A percentile compares a stretch with the other conserved stretches of the same genome.
These are phyloP conservation scores for Drosophila kurseongensis DNA, from an alignment of 1,140 invertebrate species.

Conservation along the genomic window DNA sequence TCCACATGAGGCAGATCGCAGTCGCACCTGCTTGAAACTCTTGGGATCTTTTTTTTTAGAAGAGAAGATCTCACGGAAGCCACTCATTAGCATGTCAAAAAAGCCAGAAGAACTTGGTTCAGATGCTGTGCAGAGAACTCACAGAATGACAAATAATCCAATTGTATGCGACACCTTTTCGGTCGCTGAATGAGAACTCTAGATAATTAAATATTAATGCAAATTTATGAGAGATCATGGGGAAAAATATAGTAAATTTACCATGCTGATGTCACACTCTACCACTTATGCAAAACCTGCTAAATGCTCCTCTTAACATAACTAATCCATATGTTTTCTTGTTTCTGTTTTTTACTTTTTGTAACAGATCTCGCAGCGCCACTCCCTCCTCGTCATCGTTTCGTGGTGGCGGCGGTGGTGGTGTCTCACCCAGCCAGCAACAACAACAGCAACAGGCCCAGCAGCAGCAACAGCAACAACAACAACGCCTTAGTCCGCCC, in stretches of 20 bases:
- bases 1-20: slow-evolving; percentile 43
- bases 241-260: slow-evolving; percentile 1
- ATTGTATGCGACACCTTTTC: slow-evolving; percentile 64
- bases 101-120: slow-evolving; percentile 22
- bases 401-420: slow-evolving; percentile 84
- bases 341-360: slow-evolving; percentile 13
- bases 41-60: neutral
- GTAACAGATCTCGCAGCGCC: slow-evolving; percentile 88
- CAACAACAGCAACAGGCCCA: slow-evolving; percentile 83
- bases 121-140: slow-evolving; percentile 13
- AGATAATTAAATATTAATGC: slow-evolving; percentile 76
- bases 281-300: slow-evolving; percentile 37
- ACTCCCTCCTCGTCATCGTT: slow-evolving; percentile 91
- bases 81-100: slow-evolving; percentile 78
- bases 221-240: slow-evolving; percentile 57
- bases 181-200: slow-evolving; percentile 7
- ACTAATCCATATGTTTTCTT: slow-evolving; percentile 28
- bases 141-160: slow-evolving; percentile 71
- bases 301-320: slow-evolving; percentile 50
- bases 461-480: slow-evolving; percentile 84
- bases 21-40: slow-evolving; percentile 4
- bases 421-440: slow-evolving; percentile 87
- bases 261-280: slow-evolving; percentile 42
- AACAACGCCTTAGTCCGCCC: slow-evolving; percentile 67
- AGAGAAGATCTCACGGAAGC: slow-evolving; percentile 74